phyloP scores from a whole-genome alignment of 2,888 invertebrate species.

The Phyllotreta striolata region DNA sequence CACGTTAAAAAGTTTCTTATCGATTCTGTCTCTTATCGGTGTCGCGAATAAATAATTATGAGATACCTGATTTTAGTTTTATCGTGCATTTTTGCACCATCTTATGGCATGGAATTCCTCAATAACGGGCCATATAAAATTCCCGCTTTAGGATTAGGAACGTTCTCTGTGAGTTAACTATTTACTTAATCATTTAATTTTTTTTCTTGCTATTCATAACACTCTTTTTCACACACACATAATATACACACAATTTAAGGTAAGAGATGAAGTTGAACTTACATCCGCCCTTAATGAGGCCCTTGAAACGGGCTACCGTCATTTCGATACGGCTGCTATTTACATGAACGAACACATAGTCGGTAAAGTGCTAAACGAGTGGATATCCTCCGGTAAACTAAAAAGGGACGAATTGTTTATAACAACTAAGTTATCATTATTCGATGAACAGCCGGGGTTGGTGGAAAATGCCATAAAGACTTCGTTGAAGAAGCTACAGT shows the following conservation, averaged over 20 bases:
- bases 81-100: too few species aligned
- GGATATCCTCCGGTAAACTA: conserved; percentile 71
- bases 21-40: too few species aligned
- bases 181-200: too few species aligned
- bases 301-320: conserved; percentile 79
- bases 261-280: conserved; percentile 69
- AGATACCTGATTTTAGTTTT: too few species aligned
- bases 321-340: conserved; percentile 82
- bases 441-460: conserved; percentile 64
- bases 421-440: conserved; percentile 76
- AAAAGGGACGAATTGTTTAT: conserved; percentile 76
- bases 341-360: conserved; percentile 81
- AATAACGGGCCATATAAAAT: too few species aligned
- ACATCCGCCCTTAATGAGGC: conserved; percentile 75
- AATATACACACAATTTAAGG: conserved; percentile 65
- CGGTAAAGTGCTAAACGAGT: conserved; percentile 75
- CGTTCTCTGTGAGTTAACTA: too few species aligned
- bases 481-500: conserved; percentile 45
- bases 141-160: too few species aligned
- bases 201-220: too few species aligned
- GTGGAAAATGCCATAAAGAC: conserved; percentile 46
- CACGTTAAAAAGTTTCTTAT: too few species aligned
- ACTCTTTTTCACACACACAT: too few species aligned
- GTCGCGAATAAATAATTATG: too few species aligned
- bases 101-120: too few species aligned